Conservation (phyloP, 2,797 vertebrate genomes). For the Argentina silus region DNA sequence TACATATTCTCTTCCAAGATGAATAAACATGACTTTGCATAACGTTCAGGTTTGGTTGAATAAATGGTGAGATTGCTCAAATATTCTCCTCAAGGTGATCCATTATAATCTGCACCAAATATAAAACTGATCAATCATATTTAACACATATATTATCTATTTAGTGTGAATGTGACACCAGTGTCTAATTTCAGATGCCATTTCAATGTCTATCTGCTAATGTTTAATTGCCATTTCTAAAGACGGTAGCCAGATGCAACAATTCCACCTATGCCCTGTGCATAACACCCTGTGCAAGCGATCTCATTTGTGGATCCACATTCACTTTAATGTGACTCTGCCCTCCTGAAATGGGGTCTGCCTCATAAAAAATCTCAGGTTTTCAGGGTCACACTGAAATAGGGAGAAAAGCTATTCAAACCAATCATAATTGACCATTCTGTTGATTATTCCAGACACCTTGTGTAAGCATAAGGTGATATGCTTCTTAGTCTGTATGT, state of each 20-base stretch:
- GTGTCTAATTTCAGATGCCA: slow-evolving; percentile 24
- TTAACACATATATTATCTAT: not conserved
- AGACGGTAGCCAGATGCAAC: slow-evolving; percentile 32
- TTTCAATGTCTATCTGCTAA: slow-evolving; percentile 43
- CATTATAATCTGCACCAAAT: no score
- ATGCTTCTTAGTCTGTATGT: slow-evolving; percentile 10
- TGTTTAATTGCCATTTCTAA: slow-evolving; percentile 43
- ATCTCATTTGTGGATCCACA: slow-evolving; percentile 63
- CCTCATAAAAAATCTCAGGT: slow-evolving; percentile 47
- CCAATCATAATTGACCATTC: slow-evolving; percentile 20
- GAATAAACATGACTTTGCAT: no score
- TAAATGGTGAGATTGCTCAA: no score
- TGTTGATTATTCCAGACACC: not conserved
- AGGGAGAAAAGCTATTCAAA: slow-evolving; percentile 29
- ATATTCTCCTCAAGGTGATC: no score
- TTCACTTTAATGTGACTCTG: slow-evolving; percentile 49
- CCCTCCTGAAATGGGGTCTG: slow-evolving; percentile 50
- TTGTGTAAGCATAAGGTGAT: slow-evolving; percentile 31
- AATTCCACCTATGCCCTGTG: slow-evolving; percentile 46
- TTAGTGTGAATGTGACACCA: not conserved
- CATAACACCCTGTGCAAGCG: slow-evolving; percentile 36
- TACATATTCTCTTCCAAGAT: no score
- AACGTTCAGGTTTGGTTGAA: no score
- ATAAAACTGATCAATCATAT: not conserved
- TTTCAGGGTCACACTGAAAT: slow-evolving; percentile 53